phyloP scores from a whole-genome alignment of 2,888 invertebrate species.

The Resseliella maxima region DNA sequence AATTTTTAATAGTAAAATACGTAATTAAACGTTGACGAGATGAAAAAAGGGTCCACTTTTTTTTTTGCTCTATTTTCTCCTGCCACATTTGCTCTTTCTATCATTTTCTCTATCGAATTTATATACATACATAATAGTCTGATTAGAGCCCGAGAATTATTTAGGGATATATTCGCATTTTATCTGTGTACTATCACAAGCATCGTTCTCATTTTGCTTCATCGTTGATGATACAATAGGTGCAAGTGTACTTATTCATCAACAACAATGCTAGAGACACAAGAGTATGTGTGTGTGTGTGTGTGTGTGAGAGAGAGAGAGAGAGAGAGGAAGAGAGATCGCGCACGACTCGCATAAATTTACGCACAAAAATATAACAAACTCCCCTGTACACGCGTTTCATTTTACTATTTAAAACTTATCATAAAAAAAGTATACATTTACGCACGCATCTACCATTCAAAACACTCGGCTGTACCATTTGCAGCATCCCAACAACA shows the following conservation, averaged over 20 bases:
- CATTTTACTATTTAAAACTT: constrained; percentile 53
- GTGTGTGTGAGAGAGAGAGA: not conserved
- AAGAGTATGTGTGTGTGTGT: not conserved
- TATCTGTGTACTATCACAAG: constrained; percentile 38
- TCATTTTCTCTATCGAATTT: constrained; percentile 7
- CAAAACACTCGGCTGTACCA: constrained; percentile 15
- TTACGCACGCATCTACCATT: not conserved
- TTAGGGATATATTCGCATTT: constrained; percentile 42
- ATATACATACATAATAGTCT: constrained; percentile 46
- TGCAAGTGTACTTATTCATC: not conserved
- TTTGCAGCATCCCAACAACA: constrained; percentile 37
- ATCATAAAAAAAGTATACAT: constrained; percentile 38
- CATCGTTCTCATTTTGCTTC: not conserved
- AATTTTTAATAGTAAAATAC: constrained; percentile 48
- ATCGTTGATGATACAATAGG: not conserved
- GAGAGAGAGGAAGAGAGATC: not conserved
- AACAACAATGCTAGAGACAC: not conserved
- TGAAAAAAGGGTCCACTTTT: constrained; percentile 44
- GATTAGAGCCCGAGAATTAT: constrained; percentile 46
- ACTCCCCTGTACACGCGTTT: constrained; percentile 31
- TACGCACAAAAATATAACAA: constrained; percentile 45
- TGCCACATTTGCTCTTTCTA: no score
- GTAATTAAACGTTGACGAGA: constrained; percentile 42
- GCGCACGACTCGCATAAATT: constrained; percentile 30
- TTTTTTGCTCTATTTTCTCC: not conserved